Percentiles rank a stretch among this genome's conserved stretches.
Conservation (phyloP, 2,113 vertebrate genomes). For the Macaca mulatta region DNA sequence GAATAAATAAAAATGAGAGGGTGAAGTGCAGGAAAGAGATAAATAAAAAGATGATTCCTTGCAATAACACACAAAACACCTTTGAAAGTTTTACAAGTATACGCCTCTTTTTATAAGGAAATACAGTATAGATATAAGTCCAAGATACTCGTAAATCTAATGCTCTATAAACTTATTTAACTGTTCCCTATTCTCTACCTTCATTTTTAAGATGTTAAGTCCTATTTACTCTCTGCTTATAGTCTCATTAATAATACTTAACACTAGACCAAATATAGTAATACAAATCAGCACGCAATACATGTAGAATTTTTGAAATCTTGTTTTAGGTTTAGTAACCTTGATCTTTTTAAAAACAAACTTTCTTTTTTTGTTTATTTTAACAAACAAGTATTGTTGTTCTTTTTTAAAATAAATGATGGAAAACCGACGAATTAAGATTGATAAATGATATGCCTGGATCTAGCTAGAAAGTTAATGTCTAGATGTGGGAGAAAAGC, state of each 20-base stretch:
- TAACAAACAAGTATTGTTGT: not conserved
- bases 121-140: not conserved
- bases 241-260: not conserved
- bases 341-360: not conserved
- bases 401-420: not conserved
- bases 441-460: not conserved
- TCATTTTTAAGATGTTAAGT: constrained; percentile 18
- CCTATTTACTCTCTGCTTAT: not conserved
- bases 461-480: not conserved
- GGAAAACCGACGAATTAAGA: not conserved
- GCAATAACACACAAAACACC: not conserved
- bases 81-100: not conserved
- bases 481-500: not conserved
- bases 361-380: not conserved
- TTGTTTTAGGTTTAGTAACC: not conserved
- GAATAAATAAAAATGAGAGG: constrained; percentile 27
- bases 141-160: not conserved
- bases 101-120: not conserved
- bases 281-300: not conserved
- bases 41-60: not conserved
- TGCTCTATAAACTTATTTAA: not conserved
- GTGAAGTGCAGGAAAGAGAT: not conserved
- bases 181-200: not conserved
- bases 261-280: not conserved
- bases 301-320: not conserved